These are phyloP conservation scores for Leucoptera coffeella DNA, from an alignment of 2,888 invertebrate species.

Conservation along the genomic window DNA sequence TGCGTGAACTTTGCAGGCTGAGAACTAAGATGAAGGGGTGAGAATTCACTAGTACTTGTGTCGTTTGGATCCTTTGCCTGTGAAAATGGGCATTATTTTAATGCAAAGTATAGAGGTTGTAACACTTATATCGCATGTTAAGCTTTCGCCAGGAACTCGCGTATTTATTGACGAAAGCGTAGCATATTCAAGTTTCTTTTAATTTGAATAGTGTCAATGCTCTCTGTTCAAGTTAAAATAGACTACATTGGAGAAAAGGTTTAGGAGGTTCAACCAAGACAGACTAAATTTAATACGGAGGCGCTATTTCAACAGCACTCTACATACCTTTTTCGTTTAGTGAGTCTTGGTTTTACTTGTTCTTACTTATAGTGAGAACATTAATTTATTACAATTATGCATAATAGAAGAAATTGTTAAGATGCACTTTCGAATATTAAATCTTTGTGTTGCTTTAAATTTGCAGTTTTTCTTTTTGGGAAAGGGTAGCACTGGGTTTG, in stretches of 20 bases:
- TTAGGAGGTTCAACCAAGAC: constrained; percentile 55
- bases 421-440: too few relatives aligned
- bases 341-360: constrained; percentile 52
- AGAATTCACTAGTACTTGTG: constrained; percentile 33
- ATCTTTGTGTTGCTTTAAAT: too few relatives aligned
- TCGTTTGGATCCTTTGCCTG: constrained; percentile 53
- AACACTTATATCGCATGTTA: constrained; percentile 48
- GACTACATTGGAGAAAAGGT: constrained; percentile 48
- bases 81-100: constrained; percentile 85
- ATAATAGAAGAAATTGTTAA: too few relatives aligned
- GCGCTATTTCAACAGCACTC: neutral
- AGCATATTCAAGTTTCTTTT: constrained; percentile 11
- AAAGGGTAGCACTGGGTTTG: too few relatives aligned
- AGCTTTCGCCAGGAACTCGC: constrained; percentile 31
- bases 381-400: too few relatives aligned
- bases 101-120: constrained; percentile 91
- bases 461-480: too few relatives aligned
- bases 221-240: constrained; percentile 53
- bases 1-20: constrained; percentile 53
- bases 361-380: constrained; percentile 6
- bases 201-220: constrained; percentile 45
- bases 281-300: constrained; percentile 42
- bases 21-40: constrained; percentile 45
- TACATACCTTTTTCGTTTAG: constrained; percentile 41
- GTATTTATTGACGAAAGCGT: too few relatives aligned